Percentiles rank a stretch among this genome's conserved stretches.
These are phyloP conservation scores for Tupiocoris notatus DNA, from an alignment of 2,888 invertebrate species.

Conservation along the genomic window DNA sequence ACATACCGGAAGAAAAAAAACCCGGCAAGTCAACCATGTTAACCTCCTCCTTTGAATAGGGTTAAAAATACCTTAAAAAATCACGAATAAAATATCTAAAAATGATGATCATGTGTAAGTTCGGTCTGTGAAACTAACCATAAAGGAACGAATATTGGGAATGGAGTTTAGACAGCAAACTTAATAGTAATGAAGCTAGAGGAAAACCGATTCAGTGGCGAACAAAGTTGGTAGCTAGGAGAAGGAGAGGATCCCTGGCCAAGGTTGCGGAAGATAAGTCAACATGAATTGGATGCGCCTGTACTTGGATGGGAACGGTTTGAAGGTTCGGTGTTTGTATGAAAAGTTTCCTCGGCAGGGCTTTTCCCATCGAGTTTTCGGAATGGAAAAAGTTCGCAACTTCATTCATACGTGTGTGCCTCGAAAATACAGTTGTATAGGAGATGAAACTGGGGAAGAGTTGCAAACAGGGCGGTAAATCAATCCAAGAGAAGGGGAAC, in stretches of 20 bases:
- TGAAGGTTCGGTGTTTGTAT: not conserved
- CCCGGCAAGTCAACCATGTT: too few species aligned
- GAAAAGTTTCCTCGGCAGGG: not conserved
- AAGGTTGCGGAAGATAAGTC: not conserved
- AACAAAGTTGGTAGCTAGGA: conserved; percentile 13
- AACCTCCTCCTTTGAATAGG: too few species aligned
- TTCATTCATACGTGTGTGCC: conserved; percentile 24
- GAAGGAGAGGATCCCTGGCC: not conserved
- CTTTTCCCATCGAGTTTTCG: not conserved
- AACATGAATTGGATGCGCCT: too few species aligned
- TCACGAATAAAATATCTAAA: too few species aligned
- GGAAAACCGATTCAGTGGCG: conserved; percentile 18
- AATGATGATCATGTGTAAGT: too few species aligned
- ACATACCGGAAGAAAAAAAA: too few species aligned
- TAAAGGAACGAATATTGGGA: conserved; percentile 21
- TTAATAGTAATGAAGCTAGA: conserved; percentile 12
- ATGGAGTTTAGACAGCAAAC: conserved; percentile 19
- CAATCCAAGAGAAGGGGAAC: not conserved
- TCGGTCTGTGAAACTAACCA: too few species aligned
- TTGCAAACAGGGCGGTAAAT: not conserved
- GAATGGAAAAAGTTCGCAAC: conserved; percentile 23
- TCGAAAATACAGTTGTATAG: too few species aligned
- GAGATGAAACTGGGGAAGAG: not conserved
- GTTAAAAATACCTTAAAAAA: too few species aligned
- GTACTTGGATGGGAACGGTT: too few species aligned